Evolutionary conservation across 2,888 invertebrate species (phyloP).

Genomic region (Muschampia plurimacula): DNA sequence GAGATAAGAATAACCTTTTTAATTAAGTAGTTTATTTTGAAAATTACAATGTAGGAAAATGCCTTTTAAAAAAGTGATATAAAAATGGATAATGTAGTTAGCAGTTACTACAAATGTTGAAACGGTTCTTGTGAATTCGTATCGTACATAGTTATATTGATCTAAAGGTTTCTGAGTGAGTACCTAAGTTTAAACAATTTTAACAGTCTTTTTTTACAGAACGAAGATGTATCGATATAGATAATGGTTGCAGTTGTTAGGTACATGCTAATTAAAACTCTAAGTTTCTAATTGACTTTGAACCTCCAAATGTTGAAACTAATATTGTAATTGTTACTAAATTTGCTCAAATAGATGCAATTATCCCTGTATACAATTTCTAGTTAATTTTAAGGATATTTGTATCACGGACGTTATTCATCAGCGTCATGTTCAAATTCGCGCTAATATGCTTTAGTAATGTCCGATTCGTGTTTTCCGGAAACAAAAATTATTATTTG

Average conservation of each 20-base stretch:
- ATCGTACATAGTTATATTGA: too few relatives aligned
- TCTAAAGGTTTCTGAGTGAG: too few relatives aligned
- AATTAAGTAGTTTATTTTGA: not conserved
- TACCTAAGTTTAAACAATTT: too few relatives aligned
- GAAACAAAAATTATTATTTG: conserved; percentile 14
- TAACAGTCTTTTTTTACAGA: too few relatives aligned
- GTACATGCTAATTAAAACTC: not conserved
- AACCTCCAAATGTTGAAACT: not conserved
- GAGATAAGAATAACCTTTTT: not conserved
- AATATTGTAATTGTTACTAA: not conserved
- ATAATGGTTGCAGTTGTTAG: too few relatives aligned
- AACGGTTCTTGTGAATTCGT: too few relatives aligned
- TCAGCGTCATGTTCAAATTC: conserved; percentile 22
- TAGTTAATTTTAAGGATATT: conserved; percentile 31
- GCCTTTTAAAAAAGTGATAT: too few relatives aligned
- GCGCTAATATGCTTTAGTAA: conserved; percentile 15
- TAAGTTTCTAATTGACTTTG: not conserved
- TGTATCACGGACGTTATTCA: conserved; percentile 29
- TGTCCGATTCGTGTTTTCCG: conserved; percentile 22
- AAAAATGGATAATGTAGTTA: too few relatives aligned
- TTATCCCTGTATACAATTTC: conserved; percentile 14
- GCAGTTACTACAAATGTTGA: too few relatives aligned
- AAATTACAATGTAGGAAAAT: not conserved
- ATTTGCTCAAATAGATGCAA: not conserved
- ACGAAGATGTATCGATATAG: too few relatives aligned